These are phyloP conservation scores for Catagonus wagneri DNA, from an alignment of 2,113 vertebrate genomes.

Conservation along the genomic window DNA sequence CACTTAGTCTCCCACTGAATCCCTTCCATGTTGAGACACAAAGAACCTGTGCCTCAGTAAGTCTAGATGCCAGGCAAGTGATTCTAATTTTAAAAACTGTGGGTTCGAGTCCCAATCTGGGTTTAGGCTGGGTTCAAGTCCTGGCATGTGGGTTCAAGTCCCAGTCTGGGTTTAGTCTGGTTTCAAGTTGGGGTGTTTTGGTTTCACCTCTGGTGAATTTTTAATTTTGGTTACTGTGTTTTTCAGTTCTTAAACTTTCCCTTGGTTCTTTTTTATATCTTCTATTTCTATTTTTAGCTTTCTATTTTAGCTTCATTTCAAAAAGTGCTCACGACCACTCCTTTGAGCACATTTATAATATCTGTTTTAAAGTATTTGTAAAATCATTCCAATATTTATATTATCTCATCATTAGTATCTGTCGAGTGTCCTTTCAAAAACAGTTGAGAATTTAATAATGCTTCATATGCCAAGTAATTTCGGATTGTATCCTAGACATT, in stretches of 20 bases:
- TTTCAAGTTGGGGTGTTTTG: too few species aligned
- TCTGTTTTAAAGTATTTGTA: constrained; percentile 1
- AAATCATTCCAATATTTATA: constrained; percentile 10
- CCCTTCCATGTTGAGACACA: too few species aligned
- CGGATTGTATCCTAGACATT: constrained; percentile 1
- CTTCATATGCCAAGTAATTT: neutral
- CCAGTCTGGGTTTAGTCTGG: neutral
- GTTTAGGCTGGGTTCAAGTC: too few species aligned
- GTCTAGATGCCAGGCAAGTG: too few species aligned
- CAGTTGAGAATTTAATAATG: neutral
- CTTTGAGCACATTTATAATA: constrained; percentile 42
- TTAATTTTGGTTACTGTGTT: neutral
- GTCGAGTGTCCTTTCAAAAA: neutral
- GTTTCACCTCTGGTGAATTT: neutral
- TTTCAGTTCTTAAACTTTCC: constrained; percentile 22
- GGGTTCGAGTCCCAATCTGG: neutral
- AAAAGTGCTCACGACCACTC: neutral
- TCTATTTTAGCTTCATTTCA: neutral
- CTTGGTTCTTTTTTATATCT: constrained; percentile 16
- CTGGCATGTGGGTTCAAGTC: neutral
- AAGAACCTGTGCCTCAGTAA: too few species aligned
- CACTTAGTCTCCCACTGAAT: too few species aligned
- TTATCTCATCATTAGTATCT: neutral
- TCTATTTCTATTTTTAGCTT: constrained; percentile 17
- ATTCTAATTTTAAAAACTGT: neutral